Evolutionary conservation across 2,797 vertebrate species (phyloP).

Genomic region (Lacerta agilis): DNA sequence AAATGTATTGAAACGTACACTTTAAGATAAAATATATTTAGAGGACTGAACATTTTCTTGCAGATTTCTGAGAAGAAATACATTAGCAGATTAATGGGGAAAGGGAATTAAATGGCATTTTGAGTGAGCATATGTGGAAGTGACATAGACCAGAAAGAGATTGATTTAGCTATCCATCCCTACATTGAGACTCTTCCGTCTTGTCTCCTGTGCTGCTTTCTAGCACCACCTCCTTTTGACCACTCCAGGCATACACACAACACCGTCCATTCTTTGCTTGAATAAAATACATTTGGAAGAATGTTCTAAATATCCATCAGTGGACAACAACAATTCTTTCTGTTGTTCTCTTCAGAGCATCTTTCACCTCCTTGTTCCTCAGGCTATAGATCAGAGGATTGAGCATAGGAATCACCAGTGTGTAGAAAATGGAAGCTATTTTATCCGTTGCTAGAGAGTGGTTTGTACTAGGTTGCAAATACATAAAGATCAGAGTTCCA

Average conservation of each 20-base stretch:
- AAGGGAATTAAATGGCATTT: too few species aligned
- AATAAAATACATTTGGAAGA: not conserved
- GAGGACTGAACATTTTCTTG: too few species aligned
- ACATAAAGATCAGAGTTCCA: conserved; percentile 2
- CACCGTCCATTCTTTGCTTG: not conserved
- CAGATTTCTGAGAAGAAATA: too few species aligned
- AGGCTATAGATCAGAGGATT: conserved; percentile 9
- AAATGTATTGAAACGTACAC: too few species aligned
- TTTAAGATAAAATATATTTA: too few species aligned
- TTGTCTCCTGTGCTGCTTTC: not conserved
- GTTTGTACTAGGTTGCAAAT: not conserved
- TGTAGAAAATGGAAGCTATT: not conserved
- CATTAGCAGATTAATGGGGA: too few species aligned
- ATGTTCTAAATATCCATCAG: not conserved
- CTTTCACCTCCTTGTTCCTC: conserved; percentile 19
- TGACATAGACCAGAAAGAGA: too few species aligned
- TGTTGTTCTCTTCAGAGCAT: not conserved
- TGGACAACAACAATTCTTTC: not conserved
- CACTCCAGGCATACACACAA: not conserved
- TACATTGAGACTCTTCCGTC: not conserved
- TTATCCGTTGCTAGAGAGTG: not conserved
- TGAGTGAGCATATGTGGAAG: too few species aligned
- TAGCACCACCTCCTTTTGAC: not conserved
- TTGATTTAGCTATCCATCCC: not conserved
- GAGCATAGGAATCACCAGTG: conserved; percentile 2